Evolutionary conservation across 2,113 vertebrate genomes (phyloP).

Genomic region (Melanotaenia duboulayi): DNA sequence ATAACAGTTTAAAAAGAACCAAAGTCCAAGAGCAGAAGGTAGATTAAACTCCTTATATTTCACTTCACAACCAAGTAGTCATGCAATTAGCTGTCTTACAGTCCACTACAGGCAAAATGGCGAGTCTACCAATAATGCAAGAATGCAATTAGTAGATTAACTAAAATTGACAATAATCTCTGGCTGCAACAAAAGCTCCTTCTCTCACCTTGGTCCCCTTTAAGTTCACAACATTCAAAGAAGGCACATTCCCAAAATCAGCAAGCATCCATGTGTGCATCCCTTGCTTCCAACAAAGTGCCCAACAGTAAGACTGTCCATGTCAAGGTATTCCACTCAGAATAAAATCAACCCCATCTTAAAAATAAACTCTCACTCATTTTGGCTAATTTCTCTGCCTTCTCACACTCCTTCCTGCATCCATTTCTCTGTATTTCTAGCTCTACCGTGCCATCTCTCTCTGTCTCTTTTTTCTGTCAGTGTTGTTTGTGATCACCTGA

Average conservation of each 20-base stretch:
- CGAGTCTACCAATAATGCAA: too few species aligned
- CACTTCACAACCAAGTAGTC: not conserved
- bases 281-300: not conserved
- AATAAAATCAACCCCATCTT: conserved; percentile 18
- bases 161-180: not conserved
- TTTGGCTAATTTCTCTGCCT: not conserved
- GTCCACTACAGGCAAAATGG: conserved; percentile 3
- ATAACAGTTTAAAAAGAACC: not conserved
- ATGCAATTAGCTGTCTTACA: not conserved
- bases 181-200: not conserved
- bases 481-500: conserved; percentile 69
- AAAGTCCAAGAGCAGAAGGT: too few species aligned
- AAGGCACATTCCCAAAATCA: conserved; percentile 15
- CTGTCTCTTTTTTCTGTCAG: not conserved
- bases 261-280: conserved; percentile 22
- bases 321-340: conserved; percentile 1
- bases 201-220: conserved; percentile 27
- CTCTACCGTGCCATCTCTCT: conserved; percentile 10
- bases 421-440: conserved; percentile 26
- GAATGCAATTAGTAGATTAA: not conserved
- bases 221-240: conserved; percentile 26
- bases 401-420: conserved; percentile 3
- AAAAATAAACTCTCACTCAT: conserved; percentile 7
- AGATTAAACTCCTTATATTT: not conserved
- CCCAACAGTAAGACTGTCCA: not conserved